Evolutionary conservation across 2,797 vertebrate species (phyloP), one percentile per base, ranked within the genome.

Genomic region (Synanceia verrucosa): DNA sequence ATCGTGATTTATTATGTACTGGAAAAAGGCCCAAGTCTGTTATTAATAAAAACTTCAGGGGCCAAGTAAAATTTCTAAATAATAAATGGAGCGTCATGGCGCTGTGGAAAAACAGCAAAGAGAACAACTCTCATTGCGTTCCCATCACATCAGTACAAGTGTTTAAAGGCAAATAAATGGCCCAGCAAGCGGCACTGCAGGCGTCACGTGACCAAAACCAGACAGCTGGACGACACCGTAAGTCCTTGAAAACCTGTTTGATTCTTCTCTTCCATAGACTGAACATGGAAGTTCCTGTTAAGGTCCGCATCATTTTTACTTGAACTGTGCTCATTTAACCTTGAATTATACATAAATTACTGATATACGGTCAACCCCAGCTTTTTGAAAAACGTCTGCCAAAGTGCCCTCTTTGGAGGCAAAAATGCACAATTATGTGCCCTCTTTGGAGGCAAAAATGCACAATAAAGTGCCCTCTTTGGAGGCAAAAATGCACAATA

Each of bases 121-220:
- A 68, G 69, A 79, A 74, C 36, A 56, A 36, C 69, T 64, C n/a
- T 58, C 46, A 44, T 74, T 58, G 53, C 55, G n/a, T 65, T 62
- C 55, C 68, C 44, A 33, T 74, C 64, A 67, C 53, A 65, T 37
- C 26, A 19, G 53, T 51, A 26, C 37, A 21, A 41, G 52, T 8
- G 4, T 79, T 84, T 60, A 74, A 67, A 81, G 53, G 61, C 24
- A 39, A 81, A 79, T 69, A 60, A 76, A 46, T 61, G 69, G 60
- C 73, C n/a, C 61, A 70, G 73, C 70, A 46, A 63, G 39, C 9
- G 16, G 24, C 57, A n/a, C 84, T 75, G 75, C 68, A 16, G 74
- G 70, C 0, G 37, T 23, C 58, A 67, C 74, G 76, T 73, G 64
- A 73, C 69, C 70, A 68, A 72, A 78, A 29, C 9, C 21, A 61